Percentiles rank a stretch among this genome's conserved stretches.
Conservation (phyloP, 2,888 invertebrate genomes). For the Drosophila meridionalis region DNA sequence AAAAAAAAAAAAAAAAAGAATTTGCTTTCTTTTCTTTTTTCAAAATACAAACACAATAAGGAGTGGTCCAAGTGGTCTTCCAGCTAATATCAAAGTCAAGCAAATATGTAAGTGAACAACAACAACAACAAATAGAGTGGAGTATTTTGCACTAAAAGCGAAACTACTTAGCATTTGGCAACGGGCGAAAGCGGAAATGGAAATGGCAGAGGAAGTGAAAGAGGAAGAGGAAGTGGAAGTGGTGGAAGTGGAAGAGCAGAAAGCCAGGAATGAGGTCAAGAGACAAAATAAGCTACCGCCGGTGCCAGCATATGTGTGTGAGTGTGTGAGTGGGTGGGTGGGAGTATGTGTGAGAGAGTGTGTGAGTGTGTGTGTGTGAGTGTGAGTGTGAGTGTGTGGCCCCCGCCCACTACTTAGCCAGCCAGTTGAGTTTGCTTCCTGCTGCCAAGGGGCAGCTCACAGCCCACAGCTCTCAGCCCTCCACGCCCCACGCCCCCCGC, state of each 20-base stretch:
- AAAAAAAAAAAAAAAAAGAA: not conserved
- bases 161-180: slow-evolving; percentile 77
- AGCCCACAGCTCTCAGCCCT: not conserved
- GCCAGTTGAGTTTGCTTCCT: slow-evolving; percentile 31
- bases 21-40: not conserved
- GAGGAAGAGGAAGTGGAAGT: slow-evolving; percentile 10
- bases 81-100: slow-evolving; percentile 63
- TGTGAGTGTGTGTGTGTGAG: not conserved
- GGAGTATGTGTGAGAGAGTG: not conserved
- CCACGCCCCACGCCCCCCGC: not conserved
- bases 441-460: slow-evolving; percentile 10
- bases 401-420: slow-evolving; percentile 34
- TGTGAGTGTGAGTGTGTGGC: not conserved
- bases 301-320: slow-evolving; percentile 26
- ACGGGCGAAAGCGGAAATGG: slow-evolving; percentile 27
- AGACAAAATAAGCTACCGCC: slow-evolving; percentile 76
- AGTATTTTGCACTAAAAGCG: slow-evolving; percentile 77
- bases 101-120: slow-evolving; percentile 31
- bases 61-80: slow-evolving; percentile 35
- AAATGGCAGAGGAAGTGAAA: slow-evolving; percentile 15
- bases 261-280: slow-evolving; percentile 71
- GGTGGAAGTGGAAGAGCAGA: not conserved
- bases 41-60: slow-evolving; percentile 5
- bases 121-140: slow-evolving; percentile 14
- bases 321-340: slow-evolving; percentile 4